These are phyloP conservation scores for Epirrita christyi DNA, from an alignment of 2,888 invertebrate genomes.

Conservation along the genomic window DNA sequence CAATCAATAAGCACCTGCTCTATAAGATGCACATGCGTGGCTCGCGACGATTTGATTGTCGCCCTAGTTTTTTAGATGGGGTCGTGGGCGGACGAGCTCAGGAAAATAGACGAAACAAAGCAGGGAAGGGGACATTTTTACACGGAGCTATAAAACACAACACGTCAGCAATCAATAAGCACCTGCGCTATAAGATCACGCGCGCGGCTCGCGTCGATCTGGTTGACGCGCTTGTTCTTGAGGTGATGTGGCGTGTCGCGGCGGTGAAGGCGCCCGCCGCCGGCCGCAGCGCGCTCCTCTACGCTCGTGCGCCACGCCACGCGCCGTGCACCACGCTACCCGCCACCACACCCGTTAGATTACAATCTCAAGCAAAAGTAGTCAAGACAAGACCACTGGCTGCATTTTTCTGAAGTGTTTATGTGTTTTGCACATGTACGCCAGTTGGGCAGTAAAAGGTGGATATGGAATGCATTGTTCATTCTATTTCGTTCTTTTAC, in stretches of 20 bases:
- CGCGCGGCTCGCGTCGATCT: conserved; percentile 74
- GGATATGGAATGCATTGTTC: too few relatives aligned
- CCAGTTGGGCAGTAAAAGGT: too few relatives aligned
- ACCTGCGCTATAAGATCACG: conserved; percentile 79
- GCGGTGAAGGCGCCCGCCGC: conserved; percentile 87
- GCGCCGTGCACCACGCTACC: conserved; percentile 58
- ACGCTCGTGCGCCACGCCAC: conserved; percentile 84
- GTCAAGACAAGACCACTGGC: neutral
- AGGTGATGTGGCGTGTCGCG: conserved; percentile 99
- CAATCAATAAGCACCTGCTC: too few relatives aligned
- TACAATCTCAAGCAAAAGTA: conserved; percentile 9
- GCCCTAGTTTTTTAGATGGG: neutral
- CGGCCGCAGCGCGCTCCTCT: conserved; percentile 58
- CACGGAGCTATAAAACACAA: neutral
- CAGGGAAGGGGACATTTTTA: neutral
- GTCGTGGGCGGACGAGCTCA: neutral
- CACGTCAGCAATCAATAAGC: conserved; percentile 39
- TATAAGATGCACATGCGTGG: too few relatives aligned
- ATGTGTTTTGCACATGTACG: too few relatives aligned
- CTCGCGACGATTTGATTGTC: too few relatives aligned
- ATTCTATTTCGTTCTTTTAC: too few relatives aligned
- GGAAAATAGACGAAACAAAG: neutral
- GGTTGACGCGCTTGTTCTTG: conserved; percentile 96
- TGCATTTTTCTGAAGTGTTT: neutral
- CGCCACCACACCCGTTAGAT: conserved; percentile 49